Evolutionary conservation across 2,888 invertebrate genomes (phyloP), one percentile per base, ranked within the genome.

Genomic region (Unio delphinus): DNA sequence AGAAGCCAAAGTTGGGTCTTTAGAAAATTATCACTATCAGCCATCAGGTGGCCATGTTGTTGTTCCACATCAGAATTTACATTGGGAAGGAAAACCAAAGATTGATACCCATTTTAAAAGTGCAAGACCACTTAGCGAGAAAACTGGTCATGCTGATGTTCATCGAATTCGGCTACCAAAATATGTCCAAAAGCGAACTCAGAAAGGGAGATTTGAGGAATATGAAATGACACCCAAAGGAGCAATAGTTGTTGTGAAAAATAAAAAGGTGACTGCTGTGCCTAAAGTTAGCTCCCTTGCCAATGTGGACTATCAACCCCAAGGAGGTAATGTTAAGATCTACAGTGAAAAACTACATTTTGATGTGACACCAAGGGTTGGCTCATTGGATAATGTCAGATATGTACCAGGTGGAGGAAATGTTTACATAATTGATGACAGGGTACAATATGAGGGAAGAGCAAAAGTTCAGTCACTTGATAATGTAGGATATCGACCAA

Each of bases 381-480:
- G 84, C 15, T 84, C 84, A 8, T 67, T 83, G 34, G 80, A 80
- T 26, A 80, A 80, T 68, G 75, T 71, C 2, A 67, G 72, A 23
- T 76, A 80, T 63, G 72, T 67, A 55, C 78, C 83, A 6, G 67
- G 78, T n/a, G 80, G 80, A 18, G 80, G 80, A 30, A 67, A 77
- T 64, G 68, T 70, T 23, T 58, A 68, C 3, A 81, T 81, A 62
- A 23, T 70, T 18, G 55, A 73, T 63, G 75, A 76, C 26, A 65
- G 54, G 26, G 56, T 57, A 54, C 74, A 80, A 6, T 89, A 89
- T 88, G 94, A 94, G 81, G 94, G 95, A 0, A 93, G 94, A 68
- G 94, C 96, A 7, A 95, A 95, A 90, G 95, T 98, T 88, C 95
- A 96, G 66, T 96, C 97, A 66, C 95, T 96, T 90, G 97, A 97